Evolutionary conservation across 2,113 vertebrate genomes (phyloP).

Genomic region (Pomatostomus ruficeps): DNA sequence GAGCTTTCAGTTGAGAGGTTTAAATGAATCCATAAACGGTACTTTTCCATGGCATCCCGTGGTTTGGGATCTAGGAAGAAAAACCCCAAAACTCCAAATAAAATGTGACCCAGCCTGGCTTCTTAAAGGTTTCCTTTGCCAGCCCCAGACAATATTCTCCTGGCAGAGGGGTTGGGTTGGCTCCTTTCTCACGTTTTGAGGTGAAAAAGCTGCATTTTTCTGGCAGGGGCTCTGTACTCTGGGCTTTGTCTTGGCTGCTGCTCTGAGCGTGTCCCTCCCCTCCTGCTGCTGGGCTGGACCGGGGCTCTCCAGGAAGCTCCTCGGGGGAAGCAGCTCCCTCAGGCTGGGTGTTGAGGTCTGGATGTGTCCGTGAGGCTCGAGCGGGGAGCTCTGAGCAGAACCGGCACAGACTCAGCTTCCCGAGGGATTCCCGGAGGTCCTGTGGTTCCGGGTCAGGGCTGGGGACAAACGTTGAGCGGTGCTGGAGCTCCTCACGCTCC

Average conservation of each 20-base stretch:
- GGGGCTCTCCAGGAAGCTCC: background rate
- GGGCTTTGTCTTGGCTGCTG: background rate
- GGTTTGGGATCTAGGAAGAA: background rate
- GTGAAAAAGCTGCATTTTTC: background rate
- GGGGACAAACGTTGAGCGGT: background rate
- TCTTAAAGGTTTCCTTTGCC: background rate
- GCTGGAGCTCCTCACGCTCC: background rate
- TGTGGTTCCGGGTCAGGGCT: background rate
- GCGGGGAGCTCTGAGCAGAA: background rate
- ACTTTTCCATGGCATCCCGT: background rate
- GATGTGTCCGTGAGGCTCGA: background rate
- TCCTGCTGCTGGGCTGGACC: background rate
- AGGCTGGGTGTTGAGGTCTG: background rate
- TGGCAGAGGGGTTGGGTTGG: background rate
- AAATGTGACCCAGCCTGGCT: background rate
- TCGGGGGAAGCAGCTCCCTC: background rate
- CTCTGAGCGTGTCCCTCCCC: background rate
- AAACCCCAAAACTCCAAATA: background rate
- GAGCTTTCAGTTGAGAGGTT: background rate
- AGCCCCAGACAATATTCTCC: accelerated
- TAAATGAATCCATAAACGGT: background rate
- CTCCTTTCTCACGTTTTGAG: background rate
- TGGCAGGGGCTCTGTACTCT: background rate
- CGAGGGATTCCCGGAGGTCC: background rate
- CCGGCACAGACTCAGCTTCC: background rate